Evolutionary conservation across 2,113 vertebrate genomes (phyloP).

Genomic region (Gorsachius goisagi): DNA sequence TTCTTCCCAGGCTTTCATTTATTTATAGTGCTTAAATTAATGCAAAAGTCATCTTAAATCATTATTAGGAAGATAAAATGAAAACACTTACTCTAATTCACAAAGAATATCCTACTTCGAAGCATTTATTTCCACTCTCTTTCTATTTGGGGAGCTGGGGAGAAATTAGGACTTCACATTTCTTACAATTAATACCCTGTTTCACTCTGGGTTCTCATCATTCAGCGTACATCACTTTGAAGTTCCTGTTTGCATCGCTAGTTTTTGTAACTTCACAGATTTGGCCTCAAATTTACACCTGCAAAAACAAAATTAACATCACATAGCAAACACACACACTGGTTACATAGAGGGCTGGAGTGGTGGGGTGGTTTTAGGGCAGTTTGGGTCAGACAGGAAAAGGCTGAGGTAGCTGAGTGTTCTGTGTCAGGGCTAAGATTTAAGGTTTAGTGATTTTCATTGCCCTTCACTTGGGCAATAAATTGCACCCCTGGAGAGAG

Average conservation of each 20-base stretch:
- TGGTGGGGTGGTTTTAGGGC: not conserved
- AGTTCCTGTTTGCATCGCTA: not conserved
- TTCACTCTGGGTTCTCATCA: not conserved
- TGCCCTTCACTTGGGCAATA: conserved; percentile 9
- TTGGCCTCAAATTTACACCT: conserved; percentile 14
- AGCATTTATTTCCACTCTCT: conserved; percentile 39
- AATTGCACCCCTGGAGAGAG: conserved; percentile 26
- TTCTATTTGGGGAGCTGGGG: conserved; percentile 28
- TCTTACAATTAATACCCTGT: conserved; percentile 24
- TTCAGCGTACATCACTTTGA: not conserved
- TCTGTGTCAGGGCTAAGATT: not conserved
- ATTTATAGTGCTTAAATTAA: conserved; percentile 14
- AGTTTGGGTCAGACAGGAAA: not conserved
- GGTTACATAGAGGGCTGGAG: not conserved
- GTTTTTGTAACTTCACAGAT: not conserved
- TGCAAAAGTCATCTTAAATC: conserved; percentile 40
- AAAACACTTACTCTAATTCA: conserved; percentile 45
- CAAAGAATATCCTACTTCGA: not conserved
- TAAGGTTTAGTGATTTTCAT: conserved; percentile 19
- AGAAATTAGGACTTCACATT: conserved; percentile 43
- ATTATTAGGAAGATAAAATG: conserved; percentile 45
- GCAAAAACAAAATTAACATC: not conserved
- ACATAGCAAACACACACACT: not conserved
- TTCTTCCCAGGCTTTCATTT: conserved; percentile 8
- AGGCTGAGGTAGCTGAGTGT: not conserved